phyloP scores from a whole-genome alignment of 2,797 vertebrate genomes.

The Helostoma temminkii region DNA sequence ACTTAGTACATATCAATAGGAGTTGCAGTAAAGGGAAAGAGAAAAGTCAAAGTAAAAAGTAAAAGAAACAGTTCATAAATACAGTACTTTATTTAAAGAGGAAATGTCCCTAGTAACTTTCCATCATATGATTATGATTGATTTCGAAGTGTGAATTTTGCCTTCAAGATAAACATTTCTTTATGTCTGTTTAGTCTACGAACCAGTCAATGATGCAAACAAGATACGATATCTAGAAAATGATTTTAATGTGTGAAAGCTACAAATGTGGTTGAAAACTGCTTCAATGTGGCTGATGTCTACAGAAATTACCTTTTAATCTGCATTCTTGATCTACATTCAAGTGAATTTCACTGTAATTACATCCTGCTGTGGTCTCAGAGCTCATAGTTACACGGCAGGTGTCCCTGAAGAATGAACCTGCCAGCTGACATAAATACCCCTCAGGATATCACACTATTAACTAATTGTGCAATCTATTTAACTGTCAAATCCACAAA shows the following conservation, averaged over 20 bases:
- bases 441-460: neutral
- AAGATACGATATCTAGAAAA: neutral
- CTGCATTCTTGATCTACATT: neutral
- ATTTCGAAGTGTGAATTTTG: no score
- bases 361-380: neutral
- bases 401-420: constrained; percentile 7
- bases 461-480: constrained; percentile 33
- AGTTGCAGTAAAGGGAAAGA: no score
- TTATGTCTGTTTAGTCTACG: no score
- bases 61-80: no score
- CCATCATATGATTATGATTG: no score
- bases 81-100: no score
- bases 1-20: no score
- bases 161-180: no score
- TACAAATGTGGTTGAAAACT: no score
- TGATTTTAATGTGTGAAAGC: neutral
- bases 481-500: constrained; percentile 14
- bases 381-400: neutral
- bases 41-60: no score
- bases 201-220: neutral
- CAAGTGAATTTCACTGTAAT: neutral
- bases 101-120: no score
- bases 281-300: neutral
- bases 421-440: constrained; percentile 19
- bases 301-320: neutral